These are phyloP conservation scores for Rhincodon typus DNA, from an alignment of 2,797 vertebrate genomes.

Conservation along the genomic window DNA sequence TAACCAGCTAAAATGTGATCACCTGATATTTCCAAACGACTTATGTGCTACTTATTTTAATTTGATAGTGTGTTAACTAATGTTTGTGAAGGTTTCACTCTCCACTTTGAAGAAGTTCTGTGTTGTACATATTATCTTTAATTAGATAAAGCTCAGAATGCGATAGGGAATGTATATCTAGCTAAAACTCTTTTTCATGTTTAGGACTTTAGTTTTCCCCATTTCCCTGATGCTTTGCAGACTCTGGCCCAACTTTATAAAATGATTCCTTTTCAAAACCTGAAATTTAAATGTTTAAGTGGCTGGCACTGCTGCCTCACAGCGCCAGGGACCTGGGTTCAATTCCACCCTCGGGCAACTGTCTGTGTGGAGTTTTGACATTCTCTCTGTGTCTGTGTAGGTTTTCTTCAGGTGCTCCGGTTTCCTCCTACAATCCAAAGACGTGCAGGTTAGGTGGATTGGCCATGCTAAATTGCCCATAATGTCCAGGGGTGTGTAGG, in stretches of 20 bases:
- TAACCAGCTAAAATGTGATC: background rate
- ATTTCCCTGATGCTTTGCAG: background rate
- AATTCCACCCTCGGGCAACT: too few species aligned
- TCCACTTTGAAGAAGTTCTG: background rate
- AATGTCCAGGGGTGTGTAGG: too few species aligned
- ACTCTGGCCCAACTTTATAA: background rate
- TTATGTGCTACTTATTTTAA: background rate
- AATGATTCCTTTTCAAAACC: background rate
- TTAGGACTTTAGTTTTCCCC: background rate
- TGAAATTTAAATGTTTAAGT: background rate
- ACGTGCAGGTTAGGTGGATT: too few species aligned
- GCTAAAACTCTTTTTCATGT: background rate
- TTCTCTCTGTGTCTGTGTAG: too few species aligned
- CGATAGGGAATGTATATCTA: background rate
- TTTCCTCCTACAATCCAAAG: too few species aligned
- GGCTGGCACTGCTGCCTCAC: too few species aligned
- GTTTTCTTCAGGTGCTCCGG: too few species aligned
- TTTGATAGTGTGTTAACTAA: background rate
- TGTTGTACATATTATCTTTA: background rate
- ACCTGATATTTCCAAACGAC: background rate
- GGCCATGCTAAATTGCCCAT: too few species aligned
- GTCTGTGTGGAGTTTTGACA: too few species aligned
- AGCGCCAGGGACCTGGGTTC: too few species aligned
- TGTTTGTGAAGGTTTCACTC: background rate
- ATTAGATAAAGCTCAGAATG: background rate